Conservation (phyloP, 2,113 vertebrate species). For the Paratilapia polleni region DNA sequence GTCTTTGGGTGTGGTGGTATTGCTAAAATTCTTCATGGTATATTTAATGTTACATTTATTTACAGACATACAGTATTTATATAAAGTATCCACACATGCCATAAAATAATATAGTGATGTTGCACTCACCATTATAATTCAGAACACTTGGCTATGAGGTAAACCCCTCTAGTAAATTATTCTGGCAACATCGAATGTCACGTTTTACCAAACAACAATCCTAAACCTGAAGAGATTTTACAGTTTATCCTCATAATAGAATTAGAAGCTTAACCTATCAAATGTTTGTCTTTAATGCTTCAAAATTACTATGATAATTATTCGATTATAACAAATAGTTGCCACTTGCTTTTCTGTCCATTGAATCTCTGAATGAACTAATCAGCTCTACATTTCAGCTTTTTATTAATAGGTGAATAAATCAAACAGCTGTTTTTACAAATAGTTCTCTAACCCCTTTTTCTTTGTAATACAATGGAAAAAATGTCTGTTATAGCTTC, state of each 20-base stretch:
- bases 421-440: neutral
- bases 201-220: neutral
- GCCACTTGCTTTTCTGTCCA: too few species aligned
- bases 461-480: neutral
- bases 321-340: too few species aligned
- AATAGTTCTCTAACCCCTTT: neutral
- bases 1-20: neutral
- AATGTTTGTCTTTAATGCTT: neutral
- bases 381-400: neutral
- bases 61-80: too few species aligned
- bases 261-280: neutral
- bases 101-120: neutral
- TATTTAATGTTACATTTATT: neutral
- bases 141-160: too few species aligned
- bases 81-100: neutral
- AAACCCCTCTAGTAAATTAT: neutral
- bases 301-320: neutral
- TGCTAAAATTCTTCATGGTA: neutral
- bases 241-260: neutral
- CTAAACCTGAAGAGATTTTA: neutral
- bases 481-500: neutral
- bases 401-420: neutral
- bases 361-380: neutral
- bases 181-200: neutral
- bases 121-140: too few species aligned